Base-by-base conservation (phyloP, 1,140 invertebrate species). In the Archivesica marissinica region DNA sequence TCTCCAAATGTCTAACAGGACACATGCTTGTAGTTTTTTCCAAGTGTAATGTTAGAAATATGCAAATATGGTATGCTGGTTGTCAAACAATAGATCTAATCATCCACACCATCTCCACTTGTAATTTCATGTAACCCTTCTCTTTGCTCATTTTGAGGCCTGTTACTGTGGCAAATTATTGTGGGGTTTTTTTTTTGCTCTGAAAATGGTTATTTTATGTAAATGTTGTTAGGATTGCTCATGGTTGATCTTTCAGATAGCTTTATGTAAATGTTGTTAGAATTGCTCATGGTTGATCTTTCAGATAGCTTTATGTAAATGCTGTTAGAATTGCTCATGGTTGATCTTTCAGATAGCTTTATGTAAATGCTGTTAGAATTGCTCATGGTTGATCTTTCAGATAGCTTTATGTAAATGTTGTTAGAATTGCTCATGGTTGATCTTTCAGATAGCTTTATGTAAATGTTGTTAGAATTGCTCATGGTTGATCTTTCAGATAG, bases 161-260 rank as follows among this genome's bases (percentile, higher is more conserved):
- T 72, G 41, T 72, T 52, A 25, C 68, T 6, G 50, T 72, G 68
- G 25, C 20, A 44, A 20, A 17, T 28, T 41, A 72, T 72, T 47
- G 41, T 72, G n/a, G n/a, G n/a, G n/a, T n/a, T n/a, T 33, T 50
- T 66, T 50, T 47, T 30, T 20, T 3, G 44, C 25, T 72, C 23
- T 15, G 23, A n/a, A 72, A 72, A 72, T 72, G 68, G 25, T 41
- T 33, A 72, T 28, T 47, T 72, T 72, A 72, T 72, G 68, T 72
- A 72, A 72, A 72, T 72, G 35, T 33, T 9, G 30, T 64, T 64
- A 64, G 7, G 38, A 28, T 64, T 35, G 28, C 11, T 59, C 30
- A 35, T 33, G 30, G 30, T 6, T 64, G 59, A 64, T 64, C 30
- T 64, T 64, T 35, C 13, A 20, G 68, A 28, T 41, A 52, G 50